Evolutionary conservation across 2,113 vertebrate genomes (phyloP), one percentile per base, ranked within the genome.

Genomic region (Holacanthus passer): DNA sequence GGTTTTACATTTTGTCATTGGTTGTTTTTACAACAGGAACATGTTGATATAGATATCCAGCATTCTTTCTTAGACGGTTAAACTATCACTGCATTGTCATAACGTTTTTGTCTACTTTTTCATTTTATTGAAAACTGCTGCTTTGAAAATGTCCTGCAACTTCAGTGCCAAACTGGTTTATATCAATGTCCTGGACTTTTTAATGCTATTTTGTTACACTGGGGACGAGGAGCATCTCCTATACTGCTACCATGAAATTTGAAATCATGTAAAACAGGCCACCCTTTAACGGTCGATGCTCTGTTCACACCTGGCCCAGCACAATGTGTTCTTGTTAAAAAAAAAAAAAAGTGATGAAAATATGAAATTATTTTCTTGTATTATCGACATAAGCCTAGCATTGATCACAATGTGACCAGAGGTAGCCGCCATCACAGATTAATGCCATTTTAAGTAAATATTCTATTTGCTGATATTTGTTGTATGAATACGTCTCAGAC

Each of bases 91-190:
- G 77, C 92, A 86, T 89, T 88, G 73, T 89, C 88, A 88, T 84
- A 76, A 48, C 5, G 19, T 83, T 87, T 83, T 87, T 90, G 73
- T 91, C 71, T 72, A 82, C 71, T 55, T 80, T 71, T 87, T 93
- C 20, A 78, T 91, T 87, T 88, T 78, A 88, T 32, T 69, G 82
- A 45, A 88, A 85, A 89, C 59, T 68, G 85, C 91, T 92, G 81
- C 91, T 93, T 93, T 89, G 41, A 87, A 82, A 87, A 86, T 79
- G 20, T 84, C 69, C 80, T 75, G 77, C 72, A 82, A 76, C 81
- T 87, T 87, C 77, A 88, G 93, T 95, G 95, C 94, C 94, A 95
- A 95, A 94, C 91, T 65, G 75, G 77, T 87, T 93, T 91, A 12
- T 84, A 89, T 77, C 78, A 74, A 75, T 56, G 66, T 87, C 82